Percentiles rank a stretch among this genome's conserved stretches.
phyloP scores from a whole-genome alignment of 1,140 invertebrate genomes.

The Globodera rostochiensis region DNA sequence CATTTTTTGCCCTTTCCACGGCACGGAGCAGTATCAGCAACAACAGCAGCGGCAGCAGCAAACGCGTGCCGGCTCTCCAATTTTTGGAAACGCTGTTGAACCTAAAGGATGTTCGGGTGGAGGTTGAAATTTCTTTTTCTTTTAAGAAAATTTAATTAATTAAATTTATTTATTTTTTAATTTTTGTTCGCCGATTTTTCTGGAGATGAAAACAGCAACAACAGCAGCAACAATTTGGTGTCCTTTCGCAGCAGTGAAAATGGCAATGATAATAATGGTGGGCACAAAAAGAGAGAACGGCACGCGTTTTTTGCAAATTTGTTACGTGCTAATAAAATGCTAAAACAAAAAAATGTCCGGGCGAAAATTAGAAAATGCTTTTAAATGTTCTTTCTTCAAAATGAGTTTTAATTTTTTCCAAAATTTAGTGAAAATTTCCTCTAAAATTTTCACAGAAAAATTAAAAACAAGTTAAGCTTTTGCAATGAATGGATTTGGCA shows the following conservation, averaged over 20 bases:
- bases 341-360: too few species aligned
- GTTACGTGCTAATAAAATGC: too few species aligned
- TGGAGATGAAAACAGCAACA: not conserved
- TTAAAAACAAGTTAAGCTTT: too few species aligned
- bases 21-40: not conserved
- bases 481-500: too few species aligned
- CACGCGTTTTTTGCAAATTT: not conserved
- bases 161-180: not conserved
- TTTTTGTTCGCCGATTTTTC: conserved; percentile 17
- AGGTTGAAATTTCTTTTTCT: conserved; percentile 5
- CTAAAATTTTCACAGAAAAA: too few species aligned
- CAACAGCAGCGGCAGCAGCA: conserved; percentile 10
- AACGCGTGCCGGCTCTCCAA: conserved; percentile 26
- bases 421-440: too few species aligned
- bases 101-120: conserved; percentile 35
- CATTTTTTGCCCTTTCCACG: not conserved
- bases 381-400: not conserved
- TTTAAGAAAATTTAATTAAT: not conserved
- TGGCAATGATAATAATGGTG: not conserved
- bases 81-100: conserved; percentile 47
- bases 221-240: not conserved
- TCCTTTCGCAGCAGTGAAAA: not conserved
- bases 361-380: too few species aligned
- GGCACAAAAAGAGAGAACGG: not conserved
- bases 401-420: too few species aligned